Conservation (phyloP, 2,113 vertebrate species). For the Todiramphus chloris region DNA sequence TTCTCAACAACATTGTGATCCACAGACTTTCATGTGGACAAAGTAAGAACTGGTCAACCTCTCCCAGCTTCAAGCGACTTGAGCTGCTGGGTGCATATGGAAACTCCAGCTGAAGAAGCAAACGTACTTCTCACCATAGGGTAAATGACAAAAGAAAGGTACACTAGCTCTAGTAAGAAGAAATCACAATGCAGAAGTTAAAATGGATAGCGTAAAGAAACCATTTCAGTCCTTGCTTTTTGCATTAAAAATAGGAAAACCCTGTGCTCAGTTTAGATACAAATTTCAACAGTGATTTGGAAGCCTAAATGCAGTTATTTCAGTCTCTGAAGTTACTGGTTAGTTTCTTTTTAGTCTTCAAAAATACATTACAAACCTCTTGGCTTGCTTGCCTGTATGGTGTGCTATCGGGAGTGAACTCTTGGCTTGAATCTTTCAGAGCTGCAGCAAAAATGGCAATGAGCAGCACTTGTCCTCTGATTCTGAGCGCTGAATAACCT, state of each 20-base stretch:
- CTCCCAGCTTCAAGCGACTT: neutral
- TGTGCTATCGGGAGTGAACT: neutral
- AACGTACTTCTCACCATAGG: neutral
- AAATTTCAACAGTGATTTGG: neutral
- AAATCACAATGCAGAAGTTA: neutral
- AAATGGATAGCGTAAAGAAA: neutral
- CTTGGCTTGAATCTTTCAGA: neutral
- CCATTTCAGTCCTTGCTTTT: neutral
- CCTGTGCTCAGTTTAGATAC: neutral
- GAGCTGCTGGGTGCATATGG: neutral
- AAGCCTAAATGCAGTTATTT: neutral
- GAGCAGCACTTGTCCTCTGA: neutral
- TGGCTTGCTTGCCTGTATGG: neutral
- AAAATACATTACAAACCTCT: neutral
- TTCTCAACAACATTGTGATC: neutral
- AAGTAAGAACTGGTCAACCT: neutral
- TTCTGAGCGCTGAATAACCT: neutral
- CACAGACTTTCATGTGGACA: neutral
- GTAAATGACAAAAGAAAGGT: neutral
- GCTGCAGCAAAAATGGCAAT: neutral
- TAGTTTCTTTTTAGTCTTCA: neutral
- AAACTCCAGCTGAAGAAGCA: neutral
- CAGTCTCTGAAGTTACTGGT: neutral
- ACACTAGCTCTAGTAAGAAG: neutral
- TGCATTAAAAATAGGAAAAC: neutral